These are phyloP conservation scores for Oreortyx pictus DNA, from an alignment of 2,797 vertebrate species.

Conservation along the genomic window DNA sequence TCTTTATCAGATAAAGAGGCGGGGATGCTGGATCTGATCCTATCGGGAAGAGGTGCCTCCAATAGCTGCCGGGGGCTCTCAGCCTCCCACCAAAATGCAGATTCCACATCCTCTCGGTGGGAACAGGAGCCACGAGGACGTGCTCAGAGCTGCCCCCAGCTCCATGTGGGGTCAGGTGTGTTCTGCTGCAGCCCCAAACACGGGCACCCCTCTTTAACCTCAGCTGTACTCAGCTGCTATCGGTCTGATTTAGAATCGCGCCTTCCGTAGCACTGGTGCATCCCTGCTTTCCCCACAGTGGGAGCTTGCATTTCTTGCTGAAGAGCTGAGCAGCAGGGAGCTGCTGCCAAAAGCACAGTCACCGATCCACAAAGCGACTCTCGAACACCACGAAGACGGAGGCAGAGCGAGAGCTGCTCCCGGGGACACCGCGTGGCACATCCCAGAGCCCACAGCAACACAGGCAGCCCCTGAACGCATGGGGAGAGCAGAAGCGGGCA, in stretches of 20 bases:
- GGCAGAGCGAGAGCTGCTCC: not conserved
- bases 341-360: not conserved
- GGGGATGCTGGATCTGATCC: constrained; percentile 27
- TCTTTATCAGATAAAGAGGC: not conserved
- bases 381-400: not conserved
- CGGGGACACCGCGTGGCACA: not conserved
- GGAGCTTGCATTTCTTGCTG: not conserved
- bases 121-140: not conserved
- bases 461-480: not conserved
- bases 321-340: not conserved
- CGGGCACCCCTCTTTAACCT: not conserved
- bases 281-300: not conserved
- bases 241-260: not conserved
- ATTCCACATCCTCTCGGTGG: not conserved
- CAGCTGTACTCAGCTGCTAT: not conserved
- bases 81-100: not conserved
- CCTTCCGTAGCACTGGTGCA: not conserved
- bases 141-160: not conserved
- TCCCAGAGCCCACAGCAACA: not conserved
- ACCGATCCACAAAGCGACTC: not conserved
- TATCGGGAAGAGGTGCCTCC: constrained; percentile 14
- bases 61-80: not conserved
- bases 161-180: too few relatives aligned
- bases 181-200: too few relatives aligned
- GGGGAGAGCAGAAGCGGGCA: fast-evolving